phyloP scores from a whole-genome alignment of 2,888 invertebrate genomes.

The Automeris io region DNA sequence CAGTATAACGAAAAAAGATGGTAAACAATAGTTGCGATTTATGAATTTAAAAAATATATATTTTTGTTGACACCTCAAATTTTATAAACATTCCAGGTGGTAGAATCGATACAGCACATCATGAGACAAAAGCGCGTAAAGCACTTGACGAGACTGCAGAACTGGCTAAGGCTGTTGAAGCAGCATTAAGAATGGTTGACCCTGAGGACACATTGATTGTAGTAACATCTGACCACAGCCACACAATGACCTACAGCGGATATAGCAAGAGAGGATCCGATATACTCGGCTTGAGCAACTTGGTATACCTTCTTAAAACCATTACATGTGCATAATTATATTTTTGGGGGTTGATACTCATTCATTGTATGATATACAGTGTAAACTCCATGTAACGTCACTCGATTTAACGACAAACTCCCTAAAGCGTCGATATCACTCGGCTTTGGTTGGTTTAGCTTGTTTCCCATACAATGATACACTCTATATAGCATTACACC shows the following conservation, averaged over 20 bases:
- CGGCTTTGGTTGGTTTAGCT: no score
- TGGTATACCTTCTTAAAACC: conserved; percentile 24
- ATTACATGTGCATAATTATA: not conserved
- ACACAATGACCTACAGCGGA: conserved; percentile 84
- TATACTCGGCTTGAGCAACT: conserved; percentile 58
- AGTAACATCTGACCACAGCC: conserved; percentile 89
- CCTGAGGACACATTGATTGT: conserved; percentile 85
- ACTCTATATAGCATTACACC: no score
- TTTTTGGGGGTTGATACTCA: not conserved
- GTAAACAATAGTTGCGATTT: no score
- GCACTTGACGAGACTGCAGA: conserved; percentile 89
- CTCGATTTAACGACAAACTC: no score
- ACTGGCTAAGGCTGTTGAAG: conserved; percentile 83
- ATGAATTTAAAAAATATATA: not conserved
- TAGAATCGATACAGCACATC: conserved; percentile 84
- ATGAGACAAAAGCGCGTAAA: conserved; percentile 79
- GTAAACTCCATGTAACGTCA: no score
- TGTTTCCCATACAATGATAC: no score
- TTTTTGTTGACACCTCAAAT: not conserved
- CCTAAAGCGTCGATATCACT: no score
- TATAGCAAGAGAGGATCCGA: conserved; percentile 79
- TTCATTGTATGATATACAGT: no score
- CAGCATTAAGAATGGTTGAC: conserved; percentile 78
- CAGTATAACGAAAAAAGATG: no score
- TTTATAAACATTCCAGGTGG: conserved; percentile 57